phyloP scores from a whole-genome alignment of 2,888 invertebrate species.

The Malthinus flaveolus region DNA sequence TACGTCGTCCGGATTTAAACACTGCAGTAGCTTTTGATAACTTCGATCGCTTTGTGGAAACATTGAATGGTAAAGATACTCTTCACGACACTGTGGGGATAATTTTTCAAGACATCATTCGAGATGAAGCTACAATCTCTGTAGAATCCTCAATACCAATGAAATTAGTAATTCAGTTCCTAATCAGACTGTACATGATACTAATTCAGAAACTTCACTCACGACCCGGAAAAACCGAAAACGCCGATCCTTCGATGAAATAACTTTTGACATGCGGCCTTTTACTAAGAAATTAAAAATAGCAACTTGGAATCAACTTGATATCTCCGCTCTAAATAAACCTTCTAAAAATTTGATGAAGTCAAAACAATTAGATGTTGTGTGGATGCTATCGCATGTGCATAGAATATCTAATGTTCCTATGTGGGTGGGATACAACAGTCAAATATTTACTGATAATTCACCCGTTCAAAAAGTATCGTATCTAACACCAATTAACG shows the following conservation, averaged over 20 bases:
- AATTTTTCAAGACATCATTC: constrained; percentile 15
- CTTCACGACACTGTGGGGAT: constrained; percentile 16
- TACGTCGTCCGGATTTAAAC: constrained; percentile 7
- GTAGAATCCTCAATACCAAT: too few relatives aligned
- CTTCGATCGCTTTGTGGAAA: constrained; percentile 36
- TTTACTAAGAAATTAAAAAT: too few relatives aligned
- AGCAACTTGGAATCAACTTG: too few relatives aligned
- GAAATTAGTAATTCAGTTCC: too few relatives aligned
- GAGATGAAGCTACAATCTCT: too few relatives aligned
- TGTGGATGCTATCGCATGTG: constrained; percentile 31
- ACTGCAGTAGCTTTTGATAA: constrained; percentile 35
- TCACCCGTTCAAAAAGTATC: neutral
- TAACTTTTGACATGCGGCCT: too few relatives aligned
- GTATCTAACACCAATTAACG: neutral
- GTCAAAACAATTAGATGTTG: neutral
- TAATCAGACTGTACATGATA: too few relatives aligned
- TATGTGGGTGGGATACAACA: constrained; percentile 35
- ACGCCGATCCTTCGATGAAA: too few relatives aligned
- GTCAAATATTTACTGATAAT: constrained; percentile 9
- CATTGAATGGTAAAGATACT: constrained; percentile 33
- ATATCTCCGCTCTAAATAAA: too few relatives aligned
- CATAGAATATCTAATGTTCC: constrained; percentile 25
- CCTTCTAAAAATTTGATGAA: neutral
- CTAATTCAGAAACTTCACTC: too few relatives aligned
- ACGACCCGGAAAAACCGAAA: too few relatives aligned